Conservation (phyloP, 2,888 invertebrate genomes). For the Limnephilus lunatus region DNA sequence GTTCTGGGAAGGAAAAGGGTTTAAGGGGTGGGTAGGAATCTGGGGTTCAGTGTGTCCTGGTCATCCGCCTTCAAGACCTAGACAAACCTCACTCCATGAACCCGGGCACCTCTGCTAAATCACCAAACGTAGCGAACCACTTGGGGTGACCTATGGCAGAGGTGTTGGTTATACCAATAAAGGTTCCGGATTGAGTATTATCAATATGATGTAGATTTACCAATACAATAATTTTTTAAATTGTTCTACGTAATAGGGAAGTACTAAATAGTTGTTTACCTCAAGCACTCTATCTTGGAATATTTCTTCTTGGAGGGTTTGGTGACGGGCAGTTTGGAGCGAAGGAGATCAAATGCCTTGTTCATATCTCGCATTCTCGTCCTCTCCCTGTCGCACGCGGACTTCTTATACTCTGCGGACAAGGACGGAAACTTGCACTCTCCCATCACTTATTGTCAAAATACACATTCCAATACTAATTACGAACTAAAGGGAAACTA, state of each 20-base stretch:
- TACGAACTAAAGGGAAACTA: background rate
- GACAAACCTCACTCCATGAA: too few relatives aligned
- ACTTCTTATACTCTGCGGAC: conserved; percentile 85
- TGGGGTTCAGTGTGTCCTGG: too few relatives aligned
- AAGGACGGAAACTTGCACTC: conserved; percentile 27
- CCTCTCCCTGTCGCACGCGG: conserved; percentile 89
- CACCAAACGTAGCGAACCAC: too few relatives aligned
- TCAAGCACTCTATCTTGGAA: conserved; percentile 89
- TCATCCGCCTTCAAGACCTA: too few relatives aligned
- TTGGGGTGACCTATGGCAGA: too few relatives aligned
- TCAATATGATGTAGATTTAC: too few relatives aligned
- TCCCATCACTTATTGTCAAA: background rate
- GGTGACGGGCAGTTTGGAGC: conserved; percentile 85
- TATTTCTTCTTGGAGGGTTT: conserved; percentile 91
- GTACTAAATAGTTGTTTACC: conserved; percentile 73
- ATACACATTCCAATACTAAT: background rate
- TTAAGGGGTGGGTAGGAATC: too few relatives aligned
- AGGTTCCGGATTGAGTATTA: too few relatives aligned
- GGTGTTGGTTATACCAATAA: too few relatives aligned
- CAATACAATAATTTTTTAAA: conserved; percentile 50
- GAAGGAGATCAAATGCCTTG: conserved; percentile 85
- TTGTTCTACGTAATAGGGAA: too few relatives aligned
- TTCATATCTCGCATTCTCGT: conserved; percentile 93
- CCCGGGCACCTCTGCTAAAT: too few relatives aligned
- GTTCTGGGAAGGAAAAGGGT: too few relatives aligned